Percentiles rank a stretch among this genome's conserved stretches.
Evolutionary conservation across 2,797 vertebrate species (phyloP).

Genomic region (Allobates femoralis): DNA sequence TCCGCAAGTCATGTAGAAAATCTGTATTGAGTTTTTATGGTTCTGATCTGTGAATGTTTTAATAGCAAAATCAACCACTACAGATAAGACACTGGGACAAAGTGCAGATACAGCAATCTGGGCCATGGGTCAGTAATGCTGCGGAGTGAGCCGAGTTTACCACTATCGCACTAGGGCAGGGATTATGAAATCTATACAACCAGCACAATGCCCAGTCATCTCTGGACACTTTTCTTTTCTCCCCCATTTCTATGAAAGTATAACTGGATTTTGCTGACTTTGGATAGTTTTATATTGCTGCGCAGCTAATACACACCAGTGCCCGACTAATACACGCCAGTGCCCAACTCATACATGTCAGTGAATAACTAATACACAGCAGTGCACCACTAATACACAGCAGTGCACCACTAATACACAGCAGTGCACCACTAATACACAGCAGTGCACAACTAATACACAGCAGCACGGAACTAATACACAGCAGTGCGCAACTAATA

Average conservation of each 20-base stretch:
- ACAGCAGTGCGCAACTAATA: no score
- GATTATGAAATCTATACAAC: neutral
- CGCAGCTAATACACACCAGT: neutral
- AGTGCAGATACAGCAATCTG: neutral
- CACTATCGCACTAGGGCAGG: neutral
- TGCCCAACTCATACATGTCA: no score
- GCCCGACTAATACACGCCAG: no score
- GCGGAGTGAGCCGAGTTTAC: neutral
- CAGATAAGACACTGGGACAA: slow-evolving; percentile 12
- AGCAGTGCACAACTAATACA: no score
- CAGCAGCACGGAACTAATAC: no score
- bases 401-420: no score
- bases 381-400: no score
- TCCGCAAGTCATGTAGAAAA: neutral
- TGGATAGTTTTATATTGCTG: neutral
- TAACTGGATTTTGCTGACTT: neutral
- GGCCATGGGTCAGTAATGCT: neutral
- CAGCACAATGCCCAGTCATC: neutral
- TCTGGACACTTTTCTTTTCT: neutral
- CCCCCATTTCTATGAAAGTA: neutral
- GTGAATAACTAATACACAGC: no score
- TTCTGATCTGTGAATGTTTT: neutral
- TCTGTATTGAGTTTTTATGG: neutral
- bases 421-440: no score
- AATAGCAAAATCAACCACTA: neutral